These are phyloP conservation scores for Dascyllus trimaculatus DNA, from an alignment of 2,113 vertebrate species.

Conservation along the genomic window DNA sequence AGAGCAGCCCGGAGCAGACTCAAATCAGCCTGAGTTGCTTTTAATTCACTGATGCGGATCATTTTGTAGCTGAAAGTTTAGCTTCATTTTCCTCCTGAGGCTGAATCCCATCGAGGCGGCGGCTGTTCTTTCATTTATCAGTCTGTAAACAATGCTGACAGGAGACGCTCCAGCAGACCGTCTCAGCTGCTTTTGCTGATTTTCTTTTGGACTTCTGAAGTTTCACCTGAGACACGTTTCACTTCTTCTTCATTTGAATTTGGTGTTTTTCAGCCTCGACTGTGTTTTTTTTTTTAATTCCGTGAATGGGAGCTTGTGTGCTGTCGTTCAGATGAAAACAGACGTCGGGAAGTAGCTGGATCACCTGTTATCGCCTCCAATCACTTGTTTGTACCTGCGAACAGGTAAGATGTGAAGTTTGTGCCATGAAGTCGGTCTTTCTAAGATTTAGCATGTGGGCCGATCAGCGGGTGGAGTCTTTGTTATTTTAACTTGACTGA, in stretches of 20 bases:
- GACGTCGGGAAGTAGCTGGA: conserved; percentile 9
- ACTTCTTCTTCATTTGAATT: conserved; percentile 59
- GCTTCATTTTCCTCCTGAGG: background rate
- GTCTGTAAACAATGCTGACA: conserved; percentile 15
- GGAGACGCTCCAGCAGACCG: conserved; percentile 3
- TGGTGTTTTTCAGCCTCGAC: background rate
- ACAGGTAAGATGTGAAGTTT: conserved; percentile 57
- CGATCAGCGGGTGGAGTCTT: background rate
- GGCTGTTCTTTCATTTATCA: background rate
- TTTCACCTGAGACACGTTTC: conserved; percentile 42
- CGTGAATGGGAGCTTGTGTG: conserved; percentile 16
- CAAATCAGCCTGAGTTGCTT: background rate
- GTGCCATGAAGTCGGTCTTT: background rate
- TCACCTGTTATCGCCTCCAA: conserved; percentile 20
- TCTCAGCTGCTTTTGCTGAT: background rate
- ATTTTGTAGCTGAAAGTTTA: background rate
- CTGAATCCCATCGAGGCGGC: background rate
- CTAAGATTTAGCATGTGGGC: background rate
- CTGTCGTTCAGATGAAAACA: conserved; percentile 39
- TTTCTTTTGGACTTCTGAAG: conserved; percentile 25
- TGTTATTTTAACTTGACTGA: too few species aligned
- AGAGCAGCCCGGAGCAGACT: background rate
- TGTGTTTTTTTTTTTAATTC: conserved; percentile 3
- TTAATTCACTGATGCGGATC: background rate
- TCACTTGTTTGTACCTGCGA: conserved; percentile 7